phyloP scores from a whole-genome alignment of 1,140 invertebrate genomes.

The Trissolcus basalis region DNA sequence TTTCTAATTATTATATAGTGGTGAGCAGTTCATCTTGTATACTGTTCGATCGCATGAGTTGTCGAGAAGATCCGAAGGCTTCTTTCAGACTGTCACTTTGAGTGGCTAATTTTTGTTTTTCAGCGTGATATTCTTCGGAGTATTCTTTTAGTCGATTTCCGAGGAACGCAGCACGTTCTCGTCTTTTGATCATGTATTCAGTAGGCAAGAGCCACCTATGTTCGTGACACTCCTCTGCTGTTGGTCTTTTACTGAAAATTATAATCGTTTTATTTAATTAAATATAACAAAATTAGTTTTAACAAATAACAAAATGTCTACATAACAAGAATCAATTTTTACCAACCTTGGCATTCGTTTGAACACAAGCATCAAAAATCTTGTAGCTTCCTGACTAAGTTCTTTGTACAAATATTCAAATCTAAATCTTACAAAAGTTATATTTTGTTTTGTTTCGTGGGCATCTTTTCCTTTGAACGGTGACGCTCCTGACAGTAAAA shows the following conservation, averaged over 20 bases:
- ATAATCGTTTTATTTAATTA: background rate
- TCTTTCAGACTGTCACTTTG: constrained; percentile 77
- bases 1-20: constrained; percentile 70
- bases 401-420: constrained; percentile 97
- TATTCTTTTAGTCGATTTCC: constrained; percentile 89
- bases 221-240: constrained; percentile 94
- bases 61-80: constrained; percentile 76
- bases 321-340: constrained; percentile 25
- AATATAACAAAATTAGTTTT: too few relatives aligned
- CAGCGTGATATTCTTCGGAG: constrained; percentile 84
- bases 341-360: constrained; percentile 92
- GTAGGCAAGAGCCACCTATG: constrained; percentile 95
- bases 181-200: constrained; percentile 94
- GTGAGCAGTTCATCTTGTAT: constrained; percentile 88
- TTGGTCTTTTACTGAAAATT: constrained; percentile 89
- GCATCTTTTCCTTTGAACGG: constrained; percentile 91
- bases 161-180: constrained; percentile 90
- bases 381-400: constrained; percentile 93
- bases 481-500: constrained; percentile 94
- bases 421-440: constrained; percentile 93
- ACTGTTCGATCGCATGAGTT: constrained; percentile 84
- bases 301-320: background rate
- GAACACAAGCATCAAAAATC: constrained; percentile 96
- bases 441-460: constrained; percentile 92
- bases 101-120: constrained; percentile 79